A percentile compares a stretch with the other conserved stretches of the same genome.
phyloP scores from a whole-genome alignment of 1,140 invertebrate species.

The Euborellia annulipes region DNA sequence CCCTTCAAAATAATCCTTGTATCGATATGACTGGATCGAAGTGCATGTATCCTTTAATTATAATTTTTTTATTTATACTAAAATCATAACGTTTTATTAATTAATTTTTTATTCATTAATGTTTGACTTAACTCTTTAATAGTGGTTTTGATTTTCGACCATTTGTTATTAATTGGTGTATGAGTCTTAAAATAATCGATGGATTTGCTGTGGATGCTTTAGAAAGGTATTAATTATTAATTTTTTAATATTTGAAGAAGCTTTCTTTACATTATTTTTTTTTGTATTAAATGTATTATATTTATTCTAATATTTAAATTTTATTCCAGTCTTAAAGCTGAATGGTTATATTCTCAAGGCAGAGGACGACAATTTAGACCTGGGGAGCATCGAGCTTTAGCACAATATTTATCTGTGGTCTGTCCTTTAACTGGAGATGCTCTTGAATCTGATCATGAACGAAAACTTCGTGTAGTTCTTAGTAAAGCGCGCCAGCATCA shows the following conservation, averaged over 20 bases:
- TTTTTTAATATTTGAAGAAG: background rate
- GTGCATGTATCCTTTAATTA: slow-evolving; percentile 56
- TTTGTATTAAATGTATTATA: too few relatives aligned
- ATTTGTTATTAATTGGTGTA: slow-evolving; percentile 84
- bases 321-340: slow-evolving; percentile 64
- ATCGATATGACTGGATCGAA: slow-evolving; percentile 43
- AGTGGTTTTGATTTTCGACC: slow-evolving; percentile 83
- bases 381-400: slow-evolving; percentile 66
- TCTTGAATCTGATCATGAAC: slow-evolving; percentile 67
- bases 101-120: background rate
- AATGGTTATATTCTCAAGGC: slow-evolving; percentile 88
- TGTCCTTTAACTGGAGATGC: slow-evolving; percentile 59
- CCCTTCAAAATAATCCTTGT: slow-evolving; percentile 75
- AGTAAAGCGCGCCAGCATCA: slow-evolving; percentile 83
- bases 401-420: slow-evolving; percentile 62
- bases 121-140: slow-evolving; percentile 29
- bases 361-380: slow-evolving; percentile 70
- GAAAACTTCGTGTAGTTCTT: slow-evolving; percentile 66
- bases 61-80: slow-evolving; percentile 3
- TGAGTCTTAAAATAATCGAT: slow-evolving; percentile 72
- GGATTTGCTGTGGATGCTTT: slow-evolving; percentile 75
- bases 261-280: slow-evolving; percentile 9
- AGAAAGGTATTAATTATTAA: slow-evolving; percentile 51
- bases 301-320: slow-evolving; percentile 3
- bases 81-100: background rate